A percentile compares a stretch with the other conserved stretches of the same genome.
These are phyloP conservation scores for Micropoecilia bifurca DNA, from an alignment of 2,797 vertebrate species.

Conservation along the genomic window DNA sequence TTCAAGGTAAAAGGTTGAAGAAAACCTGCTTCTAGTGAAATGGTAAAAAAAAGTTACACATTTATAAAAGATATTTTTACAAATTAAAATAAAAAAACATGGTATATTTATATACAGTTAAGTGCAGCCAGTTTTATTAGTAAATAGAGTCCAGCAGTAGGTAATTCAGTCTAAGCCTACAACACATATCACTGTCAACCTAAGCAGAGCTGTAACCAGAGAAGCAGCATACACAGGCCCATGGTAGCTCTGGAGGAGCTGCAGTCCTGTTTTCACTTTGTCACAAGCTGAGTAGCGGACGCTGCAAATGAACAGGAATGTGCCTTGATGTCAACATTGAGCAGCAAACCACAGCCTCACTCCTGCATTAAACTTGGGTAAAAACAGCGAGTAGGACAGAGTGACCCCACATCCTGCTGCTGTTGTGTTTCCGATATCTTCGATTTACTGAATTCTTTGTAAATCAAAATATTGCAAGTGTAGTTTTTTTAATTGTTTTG, in stretches of 20 bases:
- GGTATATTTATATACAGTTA: not conserved
- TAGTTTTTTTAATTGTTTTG: not conserved
- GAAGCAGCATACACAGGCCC: not conserved
- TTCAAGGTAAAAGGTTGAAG: slow-evolving; percentile 8
- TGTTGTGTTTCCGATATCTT: not conserved
- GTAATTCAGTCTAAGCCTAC: not conserved
- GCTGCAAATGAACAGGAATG: not conserved
- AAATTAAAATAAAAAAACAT: not conserved
- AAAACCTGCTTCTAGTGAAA: slow-evolving; percentile 4
- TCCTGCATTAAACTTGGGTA: not conserved
- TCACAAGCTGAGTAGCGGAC: not conserved
- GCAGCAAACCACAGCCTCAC: not conserved
- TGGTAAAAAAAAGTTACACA: not conserved
- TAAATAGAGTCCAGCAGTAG: not conserved
- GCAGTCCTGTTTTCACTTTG: not conserved
- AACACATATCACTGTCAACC: not conserved
- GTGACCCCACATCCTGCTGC: not conserved
- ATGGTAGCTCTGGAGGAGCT: not conserved
- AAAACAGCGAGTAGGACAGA: not conserved
- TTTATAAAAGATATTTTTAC: not conserved
- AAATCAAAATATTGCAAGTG: not conserved
- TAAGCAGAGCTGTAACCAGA: not conserved
- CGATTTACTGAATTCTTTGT: not conserved
- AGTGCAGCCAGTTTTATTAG: not conserved
- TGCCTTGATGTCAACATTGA: not conserved